Evolutionary conservation across 2,888 invertebrate species (phyloP).

Genomic region (Heliconius hortense): DNA sequence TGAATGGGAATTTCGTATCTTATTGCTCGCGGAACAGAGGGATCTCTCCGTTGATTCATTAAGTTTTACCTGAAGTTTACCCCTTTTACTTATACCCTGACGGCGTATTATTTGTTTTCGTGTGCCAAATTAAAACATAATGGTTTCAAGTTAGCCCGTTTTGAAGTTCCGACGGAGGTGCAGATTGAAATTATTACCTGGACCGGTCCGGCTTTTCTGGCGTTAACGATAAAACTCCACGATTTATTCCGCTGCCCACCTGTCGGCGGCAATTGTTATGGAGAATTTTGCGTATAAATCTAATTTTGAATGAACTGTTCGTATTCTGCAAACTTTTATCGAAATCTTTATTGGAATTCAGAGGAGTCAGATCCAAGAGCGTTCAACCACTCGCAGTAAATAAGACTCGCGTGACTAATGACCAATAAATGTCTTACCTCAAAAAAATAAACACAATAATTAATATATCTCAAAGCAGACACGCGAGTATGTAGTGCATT

Average conservation of each 20-base stretch:
- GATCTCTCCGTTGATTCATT: constrained; percentile 70
- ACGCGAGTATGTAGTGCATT: constrained; percentile 27
- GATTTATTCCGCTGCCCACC: constrained; percentile 74
- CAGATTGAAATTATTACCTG: constrained; percentile 80
- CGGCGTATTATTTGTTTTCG: constrained; percentile 68
- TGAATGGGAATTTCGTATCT: constrained; percentile 78
- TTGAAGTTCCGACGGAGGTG: constrained; percentile 64
- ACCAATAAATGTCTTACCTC: constrained; percentile 31
- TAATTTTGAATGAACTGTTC: constrained; percentile 21
- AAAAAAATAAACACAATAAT: constrained; percentile 29
- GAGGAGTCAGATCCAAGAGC: constrained; percentile 14
- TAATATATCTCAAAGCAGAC: constrained; percentile 32
- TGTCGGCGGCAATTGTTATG: constrained; percentile 52
- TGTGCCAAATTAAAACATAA: constrained; percentile 72
- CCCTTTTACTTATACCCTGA: constrained; percentile 48
- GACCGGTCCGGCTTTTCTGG: constrained; percentile 47
- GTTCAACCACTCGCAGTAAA: constrained; percentile 17
- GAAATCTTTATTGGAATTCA: not conserved
- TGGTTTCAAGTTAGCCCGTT: constrained; percentile 72
- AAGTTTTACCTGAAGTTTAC: constrained; percentile 41
- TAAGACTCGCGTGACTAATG: constrained; percentile 36
- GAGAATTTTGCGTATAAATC: constrained; percentile 35
- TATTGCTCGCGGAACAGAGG: constrained; percentile 68
- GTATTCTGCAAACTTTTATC: constrained; percentile 9
- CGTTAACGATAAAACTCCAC: constrained; percentile 68